Conservation (phyloP, 2,888 invertebrate species). For the Tiliacea aurago region DNA sequence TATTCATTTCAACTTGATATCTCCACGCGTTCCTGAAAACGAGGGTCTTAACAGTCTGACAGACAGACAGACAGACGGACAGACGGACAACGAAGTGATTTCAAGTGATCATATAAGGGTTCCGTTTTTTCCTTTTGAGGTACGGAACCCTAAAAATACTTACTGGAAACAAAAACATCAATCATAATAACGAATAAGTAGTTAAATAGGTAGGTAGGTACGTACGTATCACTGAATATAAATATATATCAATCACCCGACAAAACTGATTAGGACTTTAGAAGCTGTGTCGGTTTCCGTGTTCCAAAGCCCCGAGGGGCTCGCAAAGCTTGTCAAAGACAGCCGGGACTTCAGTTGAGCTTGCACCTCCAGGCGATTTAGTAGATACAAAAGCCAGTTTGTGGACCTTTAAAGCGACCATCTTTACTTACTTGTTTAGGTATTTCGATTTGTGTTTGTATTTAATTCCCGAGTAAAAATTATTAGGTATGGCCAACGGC, state of each 20-base stretch:
- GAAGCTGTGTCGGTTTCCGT: slow-evolving; percentile 45
- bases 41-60: no score
- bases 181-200: slow-evolving; percentile 9
- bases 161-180: background rate
- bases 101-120: no score
- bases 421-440: slow-evolving; percentile 13
- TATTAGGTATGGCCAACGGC: background rate
- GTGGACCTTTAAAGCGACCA: slow-evolving; percentile 6
- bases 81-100: no score
- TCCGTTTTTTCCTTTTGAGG: no score
- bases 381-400: slow-evolving; percentile 42
- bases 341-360: slow-evolving; percentile 35
- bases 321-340: slow-evolving; percentile 60
- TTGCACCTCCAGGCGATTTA: slow-evolving; percentile 48
- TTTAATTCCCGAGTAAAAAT: background rate
- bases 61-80: no score
- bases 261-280: slow-evolving; percentile 42
- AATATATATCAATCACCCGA: slow-evolving; percentile 34
- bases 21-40: no score
- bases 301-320: slow-evolving; percentile 42
- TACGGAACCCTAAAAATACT: background rate
- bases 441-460: slow-evolving; percentile 1
- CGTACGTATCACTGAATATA: no score
- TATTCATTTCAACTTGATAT: no score
- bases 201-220: background rate